phyloP scores from a whole-genome alignment of 1,140 invertebrate species.

The Hypsibius dujardini region DNA sequence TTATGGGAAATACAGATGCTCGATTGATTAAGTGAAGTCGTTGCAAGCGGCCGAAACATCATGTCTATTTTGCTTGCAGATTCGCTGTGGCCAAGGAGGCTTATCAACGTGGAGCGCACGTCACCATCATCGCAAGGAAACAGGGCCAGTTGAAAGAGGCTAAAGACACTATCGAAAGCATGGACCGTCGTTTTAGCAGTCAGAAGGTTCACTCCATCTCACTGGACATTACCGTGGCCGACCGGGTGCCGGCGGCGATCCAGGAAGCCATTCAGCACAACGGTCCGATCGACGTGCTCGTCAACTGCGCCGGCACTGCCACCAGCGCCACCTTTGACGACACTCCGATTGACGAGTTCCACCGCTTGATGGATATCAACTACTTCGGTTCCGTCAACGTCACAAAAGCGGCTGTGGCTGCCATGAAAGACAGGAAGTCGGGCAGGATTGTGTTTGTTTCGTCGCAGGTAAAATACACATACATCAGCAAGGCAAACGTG shows the following conservation, averaged over 20 bases:
- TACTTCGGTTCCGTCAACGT: constrained; percentile 39
- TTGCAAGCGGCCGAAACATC: no score
- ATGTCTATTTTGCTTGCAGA: no score
- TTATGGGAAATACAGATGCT: no score
- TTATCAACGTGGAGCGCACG: constrained; percentile 56
- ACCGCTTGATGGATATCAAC: constrained; percentile 42
- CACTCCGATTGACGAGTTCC: constrained; percentile 44
- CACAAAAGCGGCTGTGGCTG: constrained; percentile 39
- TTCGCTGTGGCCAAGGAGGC: constrained; percentile 58
- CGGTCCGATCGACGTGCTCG: constrained; percentile 65
- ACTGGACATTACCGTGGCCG: constrained; percentile 33
- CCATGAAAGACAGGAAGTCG: constrained; percentile 36
- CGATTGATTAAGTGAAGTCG: no score
- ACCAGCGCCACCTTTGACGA: constrained; percentile 57
- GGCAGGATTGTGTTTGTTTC: constrained; percentile 63
- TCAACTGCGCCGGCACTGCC: constrained; percentile 70
- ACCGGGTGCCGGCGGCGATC: constrained; percentile 40
- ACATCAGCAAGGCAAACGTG: no score
- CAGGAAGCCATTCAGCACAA: constrained; percentile 40
- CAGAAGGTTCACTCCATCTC: constrained; percentile 50
- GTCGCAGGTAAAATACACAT: no score
- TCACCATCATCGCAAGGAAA: constrained; percentile 73
- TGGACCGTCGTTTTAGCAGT: constrained; percentile 28
- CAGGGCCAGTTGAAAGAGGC: constrained; percentile 43
- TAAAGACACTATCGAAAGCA: constrained; percentile 39